Percentiles rank a stretch among this genome's conserved stretches.
phyloP scores from a whole-genome alignment of 2,888 invertebrate species.

The Zele albiditarsus region DNA sequence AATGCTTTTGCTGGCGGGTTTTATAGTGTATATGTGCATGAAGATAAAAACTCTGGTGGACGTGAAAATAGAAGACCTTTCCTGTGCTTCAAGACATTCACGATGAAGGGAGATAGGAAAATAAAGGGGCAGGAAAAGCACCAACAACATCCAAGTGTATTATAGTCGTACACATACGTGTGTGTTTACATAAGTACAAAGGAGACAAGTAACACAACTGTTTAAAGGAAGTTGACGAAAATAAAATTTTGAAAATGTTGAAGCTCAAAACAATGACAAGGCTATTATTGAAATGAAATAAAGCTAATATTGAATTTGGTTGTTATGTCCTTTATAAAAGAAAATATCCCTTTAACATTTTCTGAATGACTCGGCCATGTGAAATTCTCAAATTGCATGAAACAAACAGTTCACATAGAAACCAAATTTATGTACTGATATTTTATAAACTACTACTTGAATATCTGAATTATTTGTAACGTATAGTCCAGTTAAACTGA shows the following conservation, averaged over 20 bases:
- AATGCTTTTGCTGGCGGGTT: conserved; percentile 29
- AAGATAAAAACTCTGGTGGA: conserved; percentile 42
- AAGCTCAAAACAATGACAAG: not conserved
- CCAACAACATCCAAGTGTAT: conserved; percentile 23
- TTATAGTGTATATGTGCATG: conserved; percentile 24
- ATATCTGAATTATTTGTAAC: too few species aligned
- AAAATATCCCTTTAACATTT: too few species aligned
- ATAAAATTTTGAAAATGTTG: not conserved
- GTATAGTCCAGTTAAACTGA: too few species aligned
- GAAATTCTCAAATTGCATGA: too few species aligned
- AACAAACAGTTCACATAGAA: too few species aligned
- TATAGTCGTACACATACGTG: not conserved
- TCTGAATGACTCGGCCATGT: too few species aligned
- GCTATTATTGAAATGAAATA: too few species aligned
- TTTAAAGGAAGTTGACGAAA: conserved; percentile 1
- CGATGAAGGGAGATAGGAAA: conserved; percentile 21
- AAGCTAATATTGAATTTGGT: too few species aligned
- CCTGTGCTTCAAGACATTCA: conserved; percentile 22
- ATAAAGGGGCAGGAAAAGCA: conserved; percentile 2
- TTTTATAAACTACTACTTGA: too few species aligned
- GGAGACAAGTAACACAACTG: not conserved
- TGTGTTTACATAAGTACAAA: conserved; percentile 7
- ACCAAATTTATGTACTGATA: too few species aligned
- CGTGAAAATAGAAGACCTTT: conserved; percentile 35
- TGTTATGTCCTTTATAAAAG: too few species aligned